Evolutionary conservation across 2,888 invertebrate genomes (phyloP), one percentile per base, ranked within the genome.

Genomic region (Megaustenia siamemsis): DNA sequence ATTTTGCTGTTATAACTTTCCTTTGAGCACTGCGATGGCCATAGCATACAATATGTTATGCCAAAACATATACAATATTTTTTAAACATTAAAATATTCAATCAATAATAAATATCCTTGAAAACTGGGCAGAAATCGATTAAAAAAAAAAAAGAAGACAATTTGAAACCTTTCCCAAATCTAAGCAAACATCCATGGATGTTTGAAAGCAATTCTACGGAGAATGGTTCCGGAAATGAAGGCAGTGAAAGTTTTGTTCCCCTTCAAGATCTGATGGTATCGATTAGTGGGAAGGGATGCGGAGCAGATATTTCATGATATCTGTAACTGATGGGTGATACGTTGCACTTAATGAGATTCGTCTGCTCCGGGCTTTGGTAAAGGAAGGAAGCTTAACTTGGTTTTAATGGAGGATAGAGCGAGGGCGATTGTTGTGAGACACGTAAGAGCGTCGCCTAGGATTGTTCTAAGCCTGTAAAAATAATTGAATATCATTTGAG

Each of bases 191-290:
- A 60, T 18, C 40, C 43, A 63, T 60, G 78, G 43, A 45, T 45
- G 78, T 78, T 78, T 78, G 66, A 78, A 78, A 78, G 66, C 78
- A 28, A 66, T 78, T 66, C 35, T 66, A 45, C 32, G 66, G 35
- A 63, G 21, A 45, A 63, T 40, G 78, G 63, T 78, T 43, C 28
- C 2, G 78, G 66, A 78, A 78, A 78, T 78, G 78, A 78, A 78
- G 53, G 63, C 78, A 60, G 43, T 40, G 28, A 21, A 43, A 66
- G 60, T 66, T 60, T 38, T n/a, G 63, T 78, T 40, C 66, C 43
- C 10, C 66, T 66, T 8, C 40, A 60, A 78, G 63, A 78, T 63
- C 78, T 32, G 43, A 66, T 78, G 32, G 60, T 43, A 78, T 78
- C 78, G 78, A 78, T 78, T 78, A 63, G 78, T 49, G 35, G 43